Percentiles rank a stretch among this genome's conserved stretches.
These are phyloP conservation scores for Megalurothrips usitatus DNA, from an alignment of 2,888 invertebrate species.

Conservation along the genomic window DNA sequence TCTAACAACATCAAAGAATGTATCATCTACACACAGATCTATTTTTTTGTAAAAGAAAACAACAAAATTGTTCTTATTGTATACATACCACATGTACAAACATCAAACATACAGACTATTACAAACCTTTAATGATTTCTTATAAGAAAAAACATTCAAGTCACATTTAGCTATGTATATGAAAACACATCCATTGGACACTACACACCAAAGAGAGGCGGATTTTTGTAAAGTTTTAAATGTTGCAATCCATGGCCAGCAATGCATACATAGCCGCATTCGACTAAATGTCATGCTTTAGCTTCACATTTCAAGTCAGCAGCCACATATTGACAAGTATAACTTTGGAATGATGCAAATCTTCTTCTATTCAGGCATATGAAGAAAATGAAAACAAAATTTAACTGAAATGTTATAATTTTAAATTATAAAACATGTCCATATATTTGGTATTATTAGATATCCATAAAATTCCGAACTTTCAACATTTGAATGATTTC, in stretches of 20 bases:
- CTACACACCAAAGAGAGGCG: neutral
- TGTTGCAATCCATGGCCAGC: constrained; percentile 11
- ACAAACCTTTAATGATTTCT: constrained; percentile 20
- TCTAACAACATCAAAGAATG: constrained; percentile 25
- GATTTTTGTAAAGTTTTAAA: neutral
- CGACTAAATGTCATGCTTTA: neutral
- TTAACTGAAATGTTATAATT: constrained; percentile 1
- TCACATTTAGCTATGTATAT: constrained; percentile 25
- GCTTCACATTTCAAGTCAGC: constrained; percentile 1
- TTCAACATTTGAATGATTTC: constrained; percentile 25
- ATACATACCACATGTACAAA: constrained; percentile 25
- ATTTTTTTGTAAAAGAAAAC: constrained; percentile 20
- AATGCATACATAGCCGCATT: neutral
- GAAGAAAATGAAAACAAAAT: constrained; percentile 4
- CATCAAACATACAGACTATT: constrained; percentile 26
- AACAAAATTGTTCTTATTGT: constrained; percentile 24
- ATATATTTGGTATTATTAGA: constrained; percentile 22
- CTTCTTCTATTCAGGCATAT: neutral
- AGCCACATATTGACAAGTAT: neutral
- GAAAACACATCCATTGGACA: constrained; percentile 18
- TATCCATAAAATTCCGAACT: constrained; percentile 25
- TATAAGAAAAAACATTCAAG: constrained; percentile 18
- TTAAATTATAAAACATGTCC: constrained; percentile 27
- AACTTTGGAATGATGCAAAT: constrained; percentile 22
- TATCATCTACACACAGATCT: constrained; percentile 25